phyloP scores from a whole-genome alignment of 1,140 invertebrate genomes.

The Drosophila watanabei region DNA sequence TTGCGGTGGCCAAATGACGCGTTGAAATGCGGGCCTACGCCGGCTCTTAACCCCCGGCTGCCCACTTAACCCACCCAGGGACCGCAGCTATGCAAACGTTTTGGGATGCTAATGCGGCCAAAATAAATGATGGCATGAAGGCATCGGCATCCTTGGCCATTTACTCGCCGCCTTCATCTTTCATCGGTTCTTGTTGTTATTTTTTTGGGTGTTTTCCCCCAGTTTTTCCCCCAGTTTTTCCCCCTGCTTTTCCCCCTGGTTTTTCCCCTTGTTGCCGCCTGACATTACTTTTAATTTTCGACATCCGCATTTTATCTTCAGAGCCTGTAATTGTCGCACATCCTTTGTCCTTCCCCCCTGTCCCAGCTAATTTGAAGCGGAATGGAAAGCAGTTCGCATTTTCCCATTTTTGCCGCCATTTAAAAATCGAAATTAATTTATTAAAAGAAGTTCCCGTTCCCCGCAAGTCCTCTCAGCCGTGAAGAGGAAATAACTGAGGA shows the following conservation, averaged over 20 bases:
- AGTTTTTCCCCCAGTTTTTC: too few species aligned
- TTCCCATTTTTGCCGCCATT: slow-evolving; percentile 2
- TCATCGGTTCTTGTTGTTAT: slow-evolving; percentile 15
- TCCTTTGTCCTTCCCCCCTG: slow-evolving; percentile 16
- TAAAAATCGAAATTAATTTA: slow-evolving; percentile 24
- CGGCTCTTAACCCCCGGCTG: slow-evolving; percentile 1
- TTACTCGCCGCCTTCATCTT: slow-evolving; percentile 48
- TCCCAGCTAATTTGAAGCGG: slow-evolving; percentile 31
- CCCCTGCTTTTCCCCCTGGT: too few species aligned
- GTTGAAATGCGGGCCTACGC: slow-evolving; percentile 26
- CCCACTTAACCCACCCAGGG: neutral
- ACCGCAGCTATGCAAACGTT: slow-evolving; percentile 42
- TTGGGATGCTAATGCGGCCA: slow-evolving; percentile 41
- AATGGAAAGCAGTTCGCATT: slow-evolving; percentile 22
- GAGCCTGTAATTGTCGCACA: slow-evolving; percentile 32
- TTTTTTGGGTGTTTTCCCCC: neutral
- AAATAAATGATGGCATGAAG: slow-evolving; percentile 44
- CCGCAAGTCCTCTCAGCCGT: neutral
- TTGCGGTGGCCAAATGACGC: slow-evolving; percentile 32
- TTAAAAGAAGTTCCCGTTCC: neutral
- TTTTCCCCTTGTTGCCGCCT: neutral
- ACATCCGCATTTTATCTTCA: slow-evolving; percentile 53
- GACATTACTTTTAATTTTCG: slow-evolving; percentile 48
- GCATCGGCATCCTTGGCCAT: slow-evolving; percentile 36
- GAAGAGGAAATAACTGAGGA: neutral